Evolutionary conservation across 2,888 invertebrate genomes (phyloP), one percentile per base, ranked within the genome.

Genomic region (Ctenicera cuprea): DNA sequence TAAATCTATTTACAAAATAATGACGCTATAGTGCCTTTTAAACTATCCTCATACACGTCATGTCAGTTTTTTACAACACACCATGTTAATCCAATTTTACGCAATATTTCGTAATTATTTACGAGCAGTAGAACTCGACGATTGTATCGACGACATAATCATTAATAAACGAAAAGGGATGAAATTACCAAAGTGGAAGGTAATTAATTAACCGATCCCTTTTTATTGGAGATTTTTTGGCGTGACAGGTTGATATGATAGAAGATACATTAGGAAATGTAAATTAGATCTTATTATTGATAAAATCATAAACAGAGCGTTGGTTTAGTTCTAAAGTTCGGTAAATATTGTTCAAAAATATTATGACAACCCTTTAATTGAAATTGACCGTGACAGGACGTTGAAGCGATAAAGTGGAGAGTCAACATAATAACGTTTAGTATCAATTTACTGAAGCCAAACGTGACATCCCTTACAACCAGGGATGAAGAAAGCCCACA

Each of bases 401-500:
- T 45, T 45, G 18, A 1, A 7, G 57, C 57, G 57, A 33, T 37
- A 41, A 61, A 41, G 20, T 20, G n/a, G 33, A 18, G 61, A 61
- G 61, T 61, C 61, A 61, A 61, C 61, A 61, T 61, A 61, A 61
- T 61, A 61, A 41, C 38, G 38, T 61, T 41, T 12, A 41, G 38
- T 41, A 61, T 61, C 61, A 61, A 61, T 61, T 61, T 61, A 61
- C 41, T 61, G 61, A 61, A 61, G 61, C 61, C 57, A 57, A 57
- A 57, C 57, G 57, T 18, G 57, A 9, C 16, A 12, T 57, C 18
- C 41, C 22, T 18, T 18, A 4, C 20, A 41, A 41, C 41, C 20
- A 38, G 61, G 61, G 41, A 22, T 61, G 61, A 61, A 61, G 61
- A 61, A 61, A 61, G 14, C 61, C 61, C 41, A 41, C 61, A 61